These are phyloP conservation scores for Lamprologus ornatipinnis DNA, from an alignment of 2,113 vertebrate genomes.

Conservation along the genomic window DNA sequence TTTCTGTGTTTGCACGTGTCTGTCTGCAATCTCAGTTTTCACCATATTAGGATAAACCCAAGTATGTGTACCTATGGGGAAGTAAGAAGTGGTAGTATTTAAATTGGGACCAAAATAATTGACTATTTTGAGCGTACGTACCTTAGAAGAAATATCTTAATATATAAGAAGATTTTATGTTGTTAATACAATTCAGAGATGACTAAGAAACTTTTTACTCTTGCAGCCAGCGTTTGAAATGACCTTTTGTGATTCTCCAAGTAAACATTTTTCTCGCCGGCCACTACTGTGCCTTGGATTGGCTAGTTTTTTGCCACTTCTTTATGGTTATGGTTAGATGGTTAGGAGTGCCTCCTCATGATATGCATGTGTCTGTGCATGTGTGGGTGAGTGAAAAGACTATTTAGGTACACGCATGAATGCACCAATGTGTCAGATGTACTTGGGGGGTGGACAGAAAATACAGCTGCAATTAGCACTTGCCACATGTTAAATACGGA, in stretches of 20 bases:
- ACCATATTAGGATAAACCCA: conserved; percentile 34
- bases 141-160: not conserved
- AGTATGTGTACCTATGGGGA: not conserved
- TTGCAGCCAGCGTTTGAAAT: not conserved
- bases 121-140: not conserved
- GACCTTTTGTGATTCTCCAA: not conserved
- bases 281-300: not conserved
- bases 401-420: not conserved
- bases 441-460: not conserved
- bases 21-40: conserved; percentile 6
- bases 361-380: not conserved
- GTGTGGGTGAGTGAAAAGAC: not conserved
- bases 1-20: not conserved
- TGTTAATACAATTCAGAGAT: not conserved
- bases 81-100: not conserved
- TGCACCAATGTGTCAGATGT: not conserved
- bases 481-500: not conserved
- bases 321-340: not conserved
- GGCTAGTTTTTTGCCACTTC: not conserved
- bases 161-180: not conserved
- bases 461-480: not conserved
- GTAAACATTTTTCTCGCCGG: not conserved
- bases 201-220: not conserved
- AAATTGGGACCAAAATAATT: not conserved
- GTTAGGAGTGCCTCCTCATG: not conserved